These are phyloP conservation scores for Elysia crispata DNA, from an alignment of 2,888 invertebrate genomes.

Conservation along the genomic window DNA sequence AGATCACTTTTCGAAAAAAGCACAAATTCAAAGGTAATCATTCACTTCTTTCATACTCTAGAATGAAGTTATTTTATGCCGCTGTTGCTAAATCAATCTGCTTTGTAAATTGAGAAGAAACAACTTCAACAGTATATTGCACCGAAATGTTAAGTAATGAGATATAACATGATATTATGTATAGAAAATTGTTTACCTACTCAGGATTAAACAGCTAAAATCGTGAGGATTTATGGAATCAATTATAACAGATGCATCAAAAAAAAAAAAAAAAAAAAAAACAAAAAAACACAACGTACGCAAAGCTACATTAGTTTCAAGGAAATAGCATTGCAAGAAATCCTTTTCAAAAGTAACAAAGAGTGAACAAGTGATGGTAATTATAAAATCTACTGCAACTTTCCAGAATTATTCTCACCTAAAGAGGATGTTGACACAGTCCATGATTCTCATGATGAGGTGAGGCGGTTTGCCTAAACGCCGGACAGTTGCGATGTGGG, in stretches of 20 bases:
- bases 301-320: too few species aligned
- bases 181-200: not conserved
- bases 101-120: not conserved
- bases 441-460: conserved; percentile 78
- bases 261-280: conserved; percentile 5
- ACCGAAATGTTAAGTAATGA: not conserved
- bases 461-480: conserved; percentile 77
- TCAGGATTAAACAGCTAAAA: not conserved
- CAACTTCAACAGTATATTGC: not conserved
- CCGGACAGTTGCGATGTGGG: conserved; percentile 77
- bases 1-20: too few species aligned
- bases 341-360: too few species aligned
- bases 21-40: too few species aligned
- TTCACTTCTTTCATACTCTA: too few species aligned
- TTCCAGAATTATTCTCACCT: conserved; percentile 53
- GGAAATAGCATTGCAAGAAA: too few species aligned
- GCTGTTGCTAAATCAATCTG: too few species aligned
- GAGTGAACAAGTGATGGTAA: too few species aligned
- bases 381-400: not conserved
- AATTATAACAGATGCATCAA: not conserved
- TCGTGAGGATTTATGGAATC: not conserved
- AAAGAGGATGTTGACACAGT: conserved; percentile 76
- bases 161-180: not conserved
- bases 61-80: too few species aligned
- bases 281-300: too few species aligned